These are phyloP conservation scores for Erpobdella octoculata DNA, from an alignment of 2,888 invertebrate genomes.

Conservation along the genomic window DNA sequence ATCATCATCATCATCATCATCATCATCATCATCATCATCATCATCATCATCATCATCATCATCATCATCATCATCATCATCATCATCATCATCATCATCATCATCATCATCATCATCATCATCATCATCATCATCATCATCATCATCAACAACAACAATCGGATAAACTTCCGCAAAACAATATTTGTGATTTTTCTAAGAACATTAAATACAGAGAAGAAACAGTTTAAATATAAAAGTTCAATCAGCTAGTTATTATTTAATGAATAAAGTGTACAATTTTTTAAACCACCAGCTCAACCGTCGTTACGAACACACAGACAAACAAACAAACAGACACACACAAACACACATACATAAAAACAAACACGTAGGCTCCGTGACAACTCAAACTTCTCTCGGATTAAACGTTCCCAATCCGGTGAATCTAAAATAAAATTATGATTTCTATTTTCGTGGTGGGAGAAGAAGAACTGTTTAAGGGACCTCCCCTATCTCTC, in stretches of 20 bases:
- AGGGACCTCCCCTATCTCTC: too few species aligned
- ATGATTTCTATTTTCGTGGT: too few species aligned
- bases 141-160: not conserved
- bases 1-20: conserved; percentile 26
- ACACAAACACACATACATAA: not conserved
- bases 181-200: too few species aligned
- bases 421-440: too few species aligned
- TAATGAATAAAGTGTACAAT: too few species aligned
- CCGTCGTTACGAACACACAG: not conserved
- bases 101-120: conserved; percentile 17
- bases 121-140: conserved; percentile 16
- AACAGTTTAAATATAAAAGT: too few species aligned
- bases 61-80: conserved; percentile 21
- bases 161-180: not conserved
- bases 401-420: too few species aligned
- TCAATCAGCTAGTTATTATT: too few species aligned
- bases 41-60: conserved; percentile 21
- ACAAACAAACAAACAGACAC: not conserved
- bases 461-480: too few species aligned
- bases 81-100: conserved; percentile 13
- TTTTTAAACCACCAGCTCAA: not conserved
- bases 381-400: too few species aligned
- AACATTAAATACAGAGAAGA: too few species aligned
- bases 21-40: conserved; percentile 29
- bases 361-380: not conserved